Conservation (phyloP, 2,113 vertebrate genomes). For the Laticauda colubrina region DNA sequence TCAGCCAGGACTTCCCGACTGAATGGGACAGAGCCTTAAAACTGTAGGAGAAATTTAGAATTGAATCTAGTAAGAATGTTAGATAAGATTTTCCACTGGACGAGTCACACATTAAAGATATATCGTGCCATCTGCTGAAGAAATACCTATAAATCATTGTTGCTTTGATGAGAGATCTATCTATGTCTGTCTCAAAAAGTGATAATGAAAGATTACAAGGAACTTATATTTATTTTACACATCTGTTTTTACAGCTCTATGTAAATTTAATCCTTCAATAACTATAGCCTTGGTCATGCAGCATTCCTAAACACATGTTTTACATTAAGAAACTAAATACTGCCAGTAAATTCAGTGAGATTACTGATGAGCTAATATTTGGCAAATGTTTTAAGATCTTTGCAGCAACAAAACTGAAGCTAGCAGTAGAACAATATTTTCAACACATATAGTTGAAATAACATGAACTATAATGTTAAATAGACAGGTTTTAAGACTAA, state of each 20-base stretch:
- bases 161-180: constrained; percentile 1
- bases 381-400: not conserved
- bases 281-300: constrained; percentile 11
- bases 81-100: not conserved
- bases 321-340: constrained; percentile 6
- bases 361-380: constrained; percentile 6
- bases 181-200: constrained; percentile 18
- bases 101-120: not conserved
- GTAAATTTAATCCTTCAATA: constrained; percentile 14
- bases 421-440: not conserved
- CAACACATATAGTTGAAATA: not conserved
- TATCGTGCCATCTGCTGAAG: rapidly evolving
- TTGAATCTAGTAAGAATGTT: constrained; percentile 18
- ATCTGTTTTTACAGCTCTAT: constrained; percentile 39
- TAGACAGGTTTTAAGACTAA: not conserved
- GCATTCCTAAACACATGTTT: constrained; percentile 14
- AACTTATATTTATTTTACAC: constrained; percentile 57
- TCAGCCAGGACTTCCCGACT: not conserved
- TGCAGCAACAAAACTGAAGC: not conserved
- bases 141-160: not conserved
- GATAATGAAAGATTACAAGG: constrained; percentile 54
- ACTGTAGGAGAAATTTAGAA: not conserved
- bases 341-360: constrained; percentile 1
- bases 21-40: not conserved
- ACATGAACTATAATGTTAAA: not conserved